Evolutionary conservation across 2,888 invertebrate species (phyloP).

Genomic region (Eurois occulta): DNA sequence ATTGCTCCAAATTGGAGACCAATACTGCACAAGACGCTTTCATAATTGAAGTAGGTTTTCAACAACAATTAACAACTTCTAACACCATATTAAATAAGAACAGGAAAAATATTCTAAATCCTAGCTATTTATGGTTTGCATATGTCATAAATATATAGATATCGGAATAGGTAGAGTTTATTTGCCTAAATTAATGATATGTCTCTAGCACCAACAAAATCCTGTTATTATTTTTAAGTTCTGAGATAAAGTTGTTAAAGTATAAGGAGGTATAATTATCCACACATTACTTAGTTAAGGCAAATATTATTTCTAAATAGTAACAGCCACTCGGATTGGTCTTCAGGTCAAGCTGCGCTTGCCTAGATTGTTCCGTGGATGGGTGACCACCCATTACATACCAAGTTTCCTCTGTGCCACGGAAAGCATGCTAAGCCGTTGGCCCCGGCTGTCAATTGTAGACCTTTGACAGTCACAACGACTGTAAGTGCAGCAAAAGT

Average conservation of each 20-base stretch:
- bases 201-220: background rate
- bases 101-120: constrained; percentile 6
- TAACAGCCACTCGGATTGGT: background rate
- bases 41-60: background rate
- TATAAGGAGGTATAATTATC: too few species aligned
- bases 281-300: background rate
- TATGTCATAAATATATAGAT: background rate
- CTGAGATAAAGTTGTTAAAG: background rate
- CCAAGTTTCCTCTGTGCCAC: too few species aligned
- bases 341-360: background rate
- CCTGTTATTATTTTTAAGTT: background rate
- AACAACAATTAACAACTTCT: constrained; percentile 1
- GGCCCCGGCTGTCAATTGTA: too few species aligned
- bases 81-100: background rate
- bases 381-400: background rate
- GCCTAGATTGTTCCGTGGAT: background rate
- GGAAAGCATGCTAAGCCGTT: too few species aligned
- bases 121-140: background rate
- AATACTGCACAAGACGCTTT: background rate
- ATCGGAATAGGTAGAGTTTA: background rate
- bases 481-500: too few species aligned
- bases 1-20: background rate
- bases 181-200: background rate
- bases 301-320: background rate
- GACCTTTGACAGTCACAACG: too few species aligned